Evolutionary conservation across 2,113 vertebrate genomes (phyloP).

Genomic region (Grus americana): DNA sequence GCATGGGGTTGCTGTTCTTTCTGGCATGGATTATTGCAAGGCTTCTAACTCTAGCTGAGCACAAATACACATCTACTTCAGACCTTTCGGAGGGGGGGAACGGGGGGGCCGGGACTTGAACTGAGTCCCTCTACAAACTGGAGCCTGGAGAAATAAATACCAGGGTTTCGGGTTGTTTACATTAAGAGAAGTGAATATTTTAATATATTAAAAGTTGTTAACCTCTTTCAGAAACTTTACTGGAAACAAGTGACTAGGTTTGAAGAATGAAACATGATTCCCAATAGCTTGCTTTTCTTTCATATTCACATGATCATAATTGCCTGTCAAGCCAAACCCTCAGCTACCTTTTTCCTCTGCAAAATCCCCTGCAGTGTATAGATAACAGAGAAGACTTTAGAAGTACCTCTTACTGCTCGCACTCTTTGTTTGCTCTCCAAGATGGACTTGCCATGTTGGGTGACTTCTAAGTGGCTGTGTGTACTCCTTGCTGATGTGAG

Average conservation of each 20-base stretch:
- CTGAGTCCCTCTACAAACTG: not conserved
- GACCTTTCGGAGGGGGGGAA: not conserved
- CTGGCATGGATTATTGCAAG: not conserved
- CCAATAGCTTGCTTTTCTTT: not conserved
- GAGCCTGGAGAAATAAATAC: constrained; percentile 37
- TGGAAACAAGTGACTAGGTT: not conserved
- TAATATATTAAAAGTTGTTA: constrained; percentile 29
- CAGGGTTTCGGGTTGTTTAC: not conserved
- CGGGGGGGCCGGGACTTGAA: not conserved
- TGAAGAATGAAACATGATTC: constrained; percentile 1
- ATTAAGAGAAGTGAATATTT: constrained; percentile 29
- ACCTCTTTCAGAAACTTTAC: constrained; percentile 8
- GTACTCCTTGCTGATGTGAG: not conserved
- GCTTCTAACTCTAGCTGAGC: not conserved
- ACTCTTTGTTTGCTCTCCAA: not conserved
- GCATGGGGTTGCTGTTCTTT: not conserved
- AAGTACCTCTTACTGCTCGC: not conserved
- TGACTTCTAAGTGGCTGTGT: not conserved
- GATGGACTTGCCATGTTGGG: not conserved
- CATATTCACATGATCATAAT: not conserved
- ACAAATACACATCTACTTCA: not conserved
- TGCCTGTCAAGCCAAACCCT: not conserved
- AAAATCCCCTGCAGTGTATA: not conserved
- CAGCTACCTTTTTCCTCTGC: not conserved
- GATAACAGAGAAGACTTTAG: not conserved